These are phyloP conservation scores for Dallia pectoralis DNA, from an alignment of 2,797 vertebrate genomes.

Conservation along the genomic window DNA sequence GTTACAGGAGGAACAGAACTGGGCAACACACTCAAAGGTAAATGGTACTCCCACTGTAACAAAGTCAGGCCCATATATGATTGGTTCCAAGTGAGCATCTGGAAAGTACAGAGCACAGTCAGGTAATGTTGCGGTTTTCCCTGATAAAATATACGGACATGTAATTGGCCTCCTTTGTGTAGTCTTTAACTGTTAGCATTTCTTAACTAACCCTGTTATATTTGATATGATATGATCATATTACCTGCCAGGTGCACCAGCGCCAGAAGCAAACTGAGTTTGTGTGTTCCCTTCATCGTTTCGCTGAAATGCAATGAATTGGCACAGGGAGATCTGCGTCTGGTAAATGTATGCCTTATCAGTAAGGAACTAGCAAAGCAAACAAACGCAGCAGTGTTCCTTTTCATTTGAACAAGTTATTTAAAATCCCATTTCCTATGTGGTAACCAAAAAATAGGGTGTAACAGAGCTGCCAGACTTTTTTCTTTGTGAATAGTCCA, in stretches of 20 bases:
- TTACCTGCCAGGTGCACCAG: slow-evolving; percentile 58
- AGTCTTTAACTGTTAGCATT: slow-evolving; percentile 1
- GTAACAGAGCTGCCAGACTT: neutral
- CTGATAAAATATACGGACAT: neutral
- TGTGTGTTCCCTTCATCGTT: slow-evolving; percentile 39
- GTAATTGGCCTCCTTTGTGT: neutral
- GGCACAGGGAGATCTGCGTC: slow-evolving; percentile 23
- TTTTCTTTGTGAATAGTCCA: neutral
- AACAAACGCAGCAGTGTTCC: slow-evolving; percentile 1
- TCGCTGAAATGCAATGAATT: neutral
- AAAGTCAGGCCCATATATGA: slow-evolving; percentile 26
- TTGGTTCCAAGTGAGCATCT: slow-evolving; percentile 7
- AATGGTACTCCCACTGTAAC: slow-evolving; percentile 54
- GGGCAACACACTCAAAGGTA: slow-evolving; percentile 30
- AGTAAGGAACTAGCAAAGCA: neutral
- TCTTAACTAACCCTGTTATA: neutral
- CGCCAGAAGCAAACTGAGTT: slow-evolving; percentile 24
- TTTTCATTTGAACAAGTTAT: neutral
- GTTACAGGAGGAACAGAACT: slow-evolving; percentile 20
- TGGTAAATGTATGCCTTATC: slow-evolving; percentile 39
- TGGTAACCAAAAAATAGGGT: neutral
- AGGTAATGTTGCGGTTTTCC: neutral
- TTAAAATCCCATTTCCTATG: neutral
- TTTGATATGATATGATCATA: neutral
- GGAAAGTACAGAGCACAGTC: slow-evolving; percentile 21